Conservation (phyloP, 2,888 invertebrate genomes). For the Dicyrtomina minuta region DNA sequence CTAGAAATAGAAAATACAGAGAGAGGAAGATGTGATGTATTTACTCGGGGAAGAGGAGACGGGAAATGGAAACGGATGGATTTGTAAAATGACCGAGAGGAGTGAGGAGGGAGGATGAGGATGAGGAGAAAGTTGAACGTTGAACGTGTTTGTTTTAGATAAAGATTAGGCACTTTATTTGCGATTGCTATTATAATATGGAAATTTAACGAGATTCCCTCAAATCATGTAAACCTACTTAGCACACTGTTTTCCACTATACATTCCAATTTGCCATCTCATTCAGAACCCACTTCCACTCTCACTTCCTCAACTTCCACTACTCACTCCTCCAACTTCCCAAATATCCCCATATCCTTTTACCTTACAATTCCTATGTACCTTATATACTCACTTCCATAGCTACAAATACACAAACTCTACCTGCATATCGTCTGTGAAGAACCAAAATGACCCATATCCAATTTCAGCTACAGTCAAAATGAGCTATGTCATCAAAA, state of each 20-base stretch:
- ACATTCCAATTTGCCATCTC: too few species aligned
- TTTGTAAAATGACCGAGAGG: conserved; percentile 40
- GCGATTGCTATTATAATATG: conserved; percentile 47
- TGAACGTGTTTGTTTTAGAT: conserved; percentile 29
- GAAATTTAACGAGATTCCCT: conserved; percentile 50
- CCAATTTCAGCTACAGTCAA: too few species aligned
- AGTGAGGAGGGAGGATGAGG: conserved; percentile 33
- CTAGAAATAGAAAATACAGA: too few species aligned
- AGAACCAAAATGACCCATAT: too few species aligned
- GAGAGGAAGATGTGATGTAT: neutral
- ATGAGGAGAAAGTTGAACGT: conserved; percentile 38
- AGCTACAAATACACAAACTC: too few species aligned
- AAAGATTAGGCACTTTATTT: conserved; percentile 31
- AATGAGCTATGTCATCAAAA: too few species aligned
- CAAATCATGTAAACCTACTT: conserved; percentile 31
- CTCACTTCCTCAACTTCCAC: neutral
- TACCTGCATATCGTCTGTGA: too few species aligned
- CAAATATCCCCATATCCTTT: too few species aligned
- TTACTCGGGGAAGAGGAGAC: neutral
- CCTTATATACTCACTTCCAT: too few species aligned
- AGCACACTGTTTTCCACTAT: neutral
- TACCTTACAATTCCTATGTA: too few species aligned
- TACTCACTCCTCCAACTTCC: neutral
- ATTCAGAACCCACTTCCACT: conserved; percentile 2
- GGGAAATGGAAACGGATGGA: conserved; percentile 37